Evolutionary conservation across 2,888 invertebrate genomes (phyloP).

Genomic region (Synergus itoensis): DNA sequence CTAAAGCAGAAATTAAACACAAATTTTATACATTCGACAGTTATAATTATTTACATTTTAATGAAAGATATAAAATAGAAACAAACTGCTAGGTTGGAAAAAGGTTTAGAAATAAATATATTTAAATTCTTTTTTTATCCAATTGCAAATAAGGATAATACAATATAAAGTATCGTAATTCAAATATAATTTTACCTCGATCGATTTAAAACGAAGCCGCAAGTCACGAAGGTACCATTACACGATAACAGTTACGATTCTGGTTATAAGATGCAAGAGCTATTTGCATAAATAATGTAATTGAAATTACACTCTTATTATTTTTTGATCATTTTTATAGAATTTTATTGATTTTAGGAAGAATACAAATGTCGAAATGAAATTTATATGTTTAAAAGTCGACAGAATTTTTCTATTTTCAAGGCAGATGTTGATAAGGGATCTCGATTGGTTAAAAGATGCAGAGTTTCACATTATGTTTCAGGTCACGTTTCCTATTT

Average conservation of each 20-base stretch:
- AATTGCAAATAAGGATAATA: no score
- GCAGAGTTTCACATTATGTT: constrained; percentile 17
- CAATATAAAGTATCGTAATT: background rate
- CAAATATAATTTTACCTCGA: constrained; percentile 13
- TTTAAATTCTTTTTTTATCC: no score
- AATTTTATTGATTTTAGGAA: no score
- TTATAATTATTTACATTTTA: no score
- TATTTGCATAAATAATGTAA: background rate
- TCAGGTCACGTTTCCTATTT: constrained; percentile 33
- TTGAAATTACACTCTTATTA: no score
- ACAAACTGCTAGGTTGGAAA: no score
- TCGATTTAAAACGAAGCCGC: background rate
- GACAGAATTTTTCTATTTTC: background rate
- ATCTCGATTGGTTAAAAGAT: constrained; percentile 27
- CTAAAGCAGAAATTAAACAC: background rate
- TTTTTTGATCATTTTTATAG: no score
- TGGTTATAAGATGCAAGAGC: background rate
- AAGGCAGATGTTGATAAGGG: background rate
- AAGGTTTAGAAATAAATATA: no score
- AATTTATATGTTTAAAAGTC: no score
- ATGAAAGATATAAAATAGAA: no score
- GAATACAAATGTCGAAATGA: no score
- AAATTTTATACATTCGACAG: no score
- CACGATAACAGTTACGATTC: background rate
- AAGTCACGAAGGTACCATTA: constrained; percentile 27